A percentile compares a stretch with the other conserved stretches of the same genome.
Conservation (phyloP, 2,888 invertebrate genomes). For the Macrophya alboannulata region DNA sequence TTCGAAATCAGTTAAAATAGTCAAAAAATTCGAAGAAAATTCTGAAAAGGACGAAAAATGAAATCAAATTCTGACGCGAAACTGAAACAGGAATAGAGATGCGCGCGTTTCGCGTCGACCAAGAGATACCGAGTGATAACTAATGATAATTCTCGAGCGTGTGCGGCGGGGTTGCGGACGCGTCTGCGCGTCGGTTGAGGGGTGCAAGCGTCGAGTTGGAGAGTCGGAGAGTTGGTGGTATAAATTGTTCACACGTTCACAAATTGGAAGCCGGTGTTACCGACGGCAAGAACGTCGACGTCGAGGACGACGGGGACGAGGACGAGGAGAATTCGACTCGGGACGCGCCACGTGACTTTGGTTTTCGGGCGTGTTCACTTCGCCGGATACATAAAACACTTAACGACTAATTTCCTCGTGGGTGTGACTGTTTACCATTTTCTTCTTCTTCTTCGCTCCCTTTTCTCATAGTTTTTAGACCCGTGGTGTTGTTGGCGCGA, state of each 20-base stretch:
- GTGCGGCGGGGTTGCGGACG: conserved; percentile 20
- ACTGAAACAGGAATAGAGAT: not conserved
- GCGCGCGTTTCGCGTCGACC: conserved; percentile 1
- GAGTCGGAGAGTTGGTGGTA: conserved; percentile 15
- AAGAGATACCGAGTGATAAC: conserved; percentile 40
- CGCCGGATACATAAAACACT: conserved; percentile 76
- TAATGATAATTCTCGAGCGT: conserved; percentile 40
- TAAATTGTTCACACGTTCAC: conserved; percentile 58
- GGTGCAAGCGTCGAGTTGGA: conserved; percentile 1
- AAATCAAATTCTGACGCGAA: not conserved
- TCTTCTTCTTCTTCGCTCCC: conserved; percentile 58
- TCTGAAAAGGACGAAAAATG: not conserved
- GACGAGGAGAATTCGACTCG: not conserved
- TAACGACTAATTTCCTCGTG: conserved; percentile 75
- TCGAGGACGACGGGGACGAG: not conserved
- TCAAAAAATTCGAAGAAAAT: not conserved
- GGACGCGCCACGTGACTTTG: conserved; percentile 63
- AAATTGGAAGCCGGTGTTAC: conserved; percentile 57
- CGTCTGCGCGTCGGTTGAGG: conserved; percentile 30
- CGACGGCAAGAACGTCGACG: conserved; percentile 26
- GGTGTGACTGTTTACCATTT: conserved; percentile 62
- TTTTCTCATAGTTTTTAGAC: not conserved
- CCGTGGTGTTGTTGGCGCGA: conserved; percentile 28
- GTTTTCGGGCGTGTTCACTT: conserved; percentile 59
- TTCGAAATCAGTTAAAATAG: not conserved